These are phyloP conservation scores for Trichosurus vulpecula DNA, from an alignment of 2,797 vertebrate genomes.

Conservation along the genomic window DNA sequence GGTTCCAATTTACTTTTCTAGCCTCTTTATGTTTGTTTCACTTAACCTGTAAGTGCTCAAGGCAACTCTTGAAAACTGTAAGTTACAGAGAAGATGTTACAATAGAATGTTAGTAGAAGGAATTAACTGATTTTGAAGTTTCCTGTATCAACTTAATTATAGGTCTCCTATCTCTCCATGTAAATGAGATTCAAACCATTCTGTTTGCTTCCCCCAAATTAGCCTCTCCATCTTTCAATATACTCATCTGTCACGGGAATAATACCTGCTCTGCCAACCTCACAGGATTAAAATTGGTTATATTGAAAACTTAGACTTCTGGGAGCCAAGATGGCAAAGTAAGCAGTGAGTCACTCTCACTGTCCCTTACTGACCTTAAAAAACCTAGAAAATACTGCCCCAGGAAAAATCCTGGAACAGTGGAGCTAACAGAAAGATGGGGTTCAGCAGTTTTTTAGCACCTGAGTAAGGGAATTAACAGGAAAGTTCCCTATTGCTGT, in stretches of 20 bases:
- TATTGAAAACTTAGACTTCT: no score
- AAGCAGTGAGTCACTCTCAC: no score
- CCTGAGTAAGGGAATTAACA: no score
- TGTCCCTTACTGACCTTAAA: no score
- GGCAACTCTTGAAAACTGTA: neutral
- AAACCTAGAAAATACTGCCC: no score
- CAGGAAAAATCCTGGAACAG: no score
- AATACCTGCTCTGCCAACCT: neutral
- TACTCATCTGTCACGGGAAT: neutral
- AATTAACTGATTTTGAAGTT: neutral
- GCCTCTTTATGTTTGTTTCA: neutral
- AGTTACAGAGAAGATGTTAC: neutral
- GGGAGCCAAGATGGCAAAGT: no score
- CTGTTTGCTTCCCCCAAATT: neutral
- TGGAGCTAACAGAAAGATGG: no score
- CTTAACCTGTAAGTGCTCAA: neutral
- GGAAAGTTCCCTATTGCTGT: no score
- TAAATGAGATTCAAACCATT: neutral
- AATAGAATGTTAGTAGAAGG: neutral
- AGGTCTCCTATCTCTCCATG: neutral
- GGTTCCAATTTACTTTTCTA: neutral
- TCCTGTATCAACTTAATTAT: neutral
- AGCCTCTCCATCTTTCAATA: neutral
- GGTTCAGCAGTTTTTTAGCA: no score
- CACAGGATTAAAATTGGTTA: neutral